A percentile compares a stretch with the other conserved stretches of the same genome.
Conservation (phyloP, 2,113 vertebrate genomes). For the Aplodontia rufa region DNA sequence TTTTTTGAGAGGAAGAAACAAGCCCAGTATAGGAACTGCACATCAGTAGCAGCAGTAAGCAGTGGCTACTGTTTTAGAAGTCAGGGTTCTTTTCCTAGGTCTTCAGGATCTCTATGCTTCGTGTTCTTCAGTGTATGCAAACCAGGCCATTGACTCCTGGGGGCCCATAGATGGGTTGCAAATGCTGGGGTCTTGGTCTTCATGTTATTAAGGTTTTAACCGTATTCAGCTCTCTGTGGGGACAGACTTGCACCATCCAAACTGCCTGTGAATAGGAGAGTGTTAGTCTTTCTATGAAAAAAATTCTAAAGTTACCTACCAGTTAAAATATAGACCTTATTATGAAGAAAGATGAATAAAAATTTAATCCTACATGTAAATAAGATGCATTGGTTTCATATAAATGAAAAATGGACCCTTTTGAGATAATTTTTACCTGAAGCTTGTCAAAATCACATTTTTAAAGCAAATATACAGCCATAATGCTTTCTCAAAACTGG, state of each 20-base stretch:
- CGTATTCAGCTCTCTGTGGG: conserved; percentile 51
- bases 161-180: neutral
- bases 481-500: neutral
- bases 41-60: neutral
- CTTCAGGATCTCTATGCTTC: neutral
- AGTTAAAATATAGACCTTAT: conserved; percentile 56
- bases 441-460: conserved; percentile 42
- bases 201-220: conserved; percentile 24
- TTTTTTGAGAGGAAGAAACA: conserved; percentile 53
- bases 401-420: conserved; percentile 67
- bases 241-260: conserved; percentile 4
- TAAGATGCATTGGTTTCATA: conserved; percentile 68
- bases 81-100: conserved; percentile 38
- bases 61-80: neutral
- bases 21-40: conserved; percentile 22
- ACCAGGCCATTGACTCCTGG: neutral
- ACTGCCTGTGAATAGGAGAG: conserved; percentile 40
- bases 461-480: conserved; percentile 26
- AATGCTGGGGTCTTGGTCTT: conserved; percentile 5
- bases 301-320: conserved; percentile 51
- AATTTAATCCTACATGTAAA: conserved; percentile 62
- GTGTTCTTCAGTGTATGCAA: neutral
- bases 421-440: conserved; percentile 59
- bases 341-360: conserved; percentile 73
- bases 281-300: conserved; percentile 56